These are phyloP conservation scores for Porites evermanni DNA, from an alignment of 92 coral and sea anemone genomes.

Conservation along the genomic window DNA sequence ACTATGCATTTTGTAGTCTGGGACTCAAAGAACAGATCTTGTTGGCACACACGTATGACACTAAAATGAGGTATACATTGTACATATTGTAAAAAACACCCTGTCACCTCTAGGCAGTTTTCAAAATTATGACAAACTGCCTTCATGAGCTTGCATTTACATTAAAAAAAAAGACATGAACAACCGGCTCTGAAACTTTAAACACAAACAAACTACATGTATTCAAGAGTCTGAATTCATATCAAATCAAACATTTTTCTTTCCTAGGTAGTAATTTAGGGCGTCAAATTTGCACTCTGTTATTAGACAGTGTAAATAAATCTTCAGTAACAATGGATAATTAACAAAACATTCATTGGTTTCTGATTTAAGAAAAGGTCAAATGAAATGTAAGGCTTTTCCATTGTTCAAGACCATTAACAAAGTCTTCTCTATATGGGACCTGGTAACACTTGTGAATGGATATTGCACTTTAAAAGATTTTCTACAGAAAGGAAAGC, in stretches of 20 bases:
- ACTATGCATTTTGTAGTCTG: not conserved
- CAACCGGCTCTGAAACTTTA: too few relatives aligned
- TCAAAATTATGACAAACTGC: not conserved
- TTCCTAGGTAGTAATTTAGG: not conserved
- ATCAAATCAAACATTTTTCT: not conserved
- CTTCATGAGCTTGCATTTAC: not conserved
- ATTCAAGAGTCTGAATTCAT: not conserved
- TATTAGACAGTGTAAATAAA: slow-evolving; percentile 53
- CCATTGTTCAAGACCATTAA: slow-evolving; percentile 45
- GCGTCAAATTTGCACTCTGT: slow-evolving; percentile 31
- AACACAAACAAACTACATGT: not conserved
- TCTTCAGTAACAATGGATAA: slow-evolving; percentile 47
- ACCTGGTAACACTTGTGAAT: slow-evolving; percentile 33
- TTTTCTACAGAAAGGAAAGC: slow-evolving; percentile 23
- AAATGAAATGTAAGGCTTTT: slow-evolving; percentile 23
- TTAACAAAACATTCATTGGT: slow-evolving; percentile 41
- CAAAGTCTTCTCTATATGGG: slow-evolving; percentile 32
- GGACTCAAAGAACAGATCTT: not conserved
- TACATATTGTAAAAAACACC: not conserved
- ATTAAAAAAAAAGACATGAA: not conserved
- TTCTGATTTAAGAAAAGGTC: slow-evolving; percentile 35
- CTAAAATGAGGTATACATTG: not conserved
- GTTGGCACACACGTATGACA: not conserved
- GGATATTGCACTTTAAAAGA: slow-evolving; percentile 25
- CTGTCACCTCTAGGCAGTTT: not conserved